These are phyloP conservation scores for Melanotaenia parkinsoni DNA, from an alignment of 2,797 vertebrate species.

Conservation along the genomic window DNA sequence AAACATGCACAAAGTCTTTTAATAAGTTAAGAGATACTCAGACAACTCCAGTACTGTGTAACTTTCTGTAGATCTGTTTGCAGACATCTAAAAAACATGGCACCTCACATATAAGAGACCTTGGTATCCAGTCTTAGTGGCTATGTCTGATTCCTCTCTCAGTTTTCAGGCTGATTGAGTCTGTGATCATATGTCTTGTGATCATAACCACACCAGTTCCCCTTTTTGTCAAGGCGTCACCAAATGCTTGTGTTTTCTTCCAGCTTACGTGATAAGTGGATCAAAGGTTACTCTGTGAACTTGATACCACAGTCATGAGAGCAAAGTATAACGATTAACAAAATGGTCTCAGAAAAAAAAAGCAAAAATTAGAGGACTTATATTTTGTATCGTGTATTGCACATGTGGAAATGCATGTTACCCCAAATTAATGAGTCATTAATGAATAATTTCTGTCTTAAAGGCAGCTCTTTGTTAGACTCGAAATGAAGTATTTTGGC, in stretches of 20 bases:
- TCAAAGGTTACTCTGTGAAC: slow-evolving; percentile 42
- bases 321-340: slow-evolving; percentile 10
- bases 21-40: neutral
- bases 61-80: neutral
- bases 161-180: slow-evolving; percentile 7
- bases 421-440: neutral
- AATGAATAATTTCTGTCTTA: slow-evolving; percentile 34
- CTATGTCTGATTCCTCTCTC: neutral
- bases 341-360: too few relatives aligned
- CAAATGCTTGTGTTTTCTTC: slow-evolving; percentile 1
- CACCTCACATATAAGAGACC: neutral
- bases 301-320: slow-evolving; percentile 1
- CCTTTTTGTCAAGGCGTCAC: slow-evolving; percentile 22
- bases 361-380: too few relatives aligned
- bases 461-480: slow-evolving; percentile 5
- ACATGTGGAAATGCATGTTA: neutral
- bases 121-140: neutral
- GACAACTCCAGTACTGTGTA: neutral
- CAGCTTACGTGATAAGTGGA: slow-evolving; percentile 25
- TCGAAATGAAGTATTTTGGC: slow-evolving; percentile 8
- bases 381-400: too few relatives aligned
- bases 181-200: slow-evolving; percentile 26
- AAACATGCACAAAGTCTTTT: neutral
- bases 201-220: slow-evolving; percentile 42
- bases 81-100: neutral